Evolutionary conservation across 2,113 vertebrate genomes (phyloP).

Genomic region (Connochaetes taurinus): DNA sequence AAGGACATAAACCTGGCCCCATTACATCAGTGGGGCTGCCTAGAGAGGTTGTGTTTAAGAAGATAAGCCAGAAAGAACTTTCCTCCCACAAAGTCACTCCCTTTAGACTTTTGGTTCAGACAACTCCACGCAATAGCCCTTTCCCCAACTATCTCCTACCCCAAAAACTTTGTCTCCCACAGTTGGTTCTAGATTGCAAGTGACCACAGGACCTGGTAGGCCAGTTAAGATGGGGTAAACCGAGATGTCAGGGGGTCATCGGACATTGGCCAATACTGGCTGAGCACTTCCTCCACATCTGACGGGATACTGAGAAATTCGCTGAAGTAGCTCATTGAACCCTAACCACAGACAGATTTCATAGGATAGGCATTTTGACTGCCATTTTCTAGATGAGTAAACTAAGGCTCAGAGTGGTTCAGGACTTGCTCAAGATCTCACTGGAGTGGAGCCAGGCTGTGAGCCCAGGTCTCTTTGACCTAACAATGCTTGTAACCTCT

Average conservation of each 20-base stretch:
- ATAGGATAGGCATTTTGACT: not conserved
- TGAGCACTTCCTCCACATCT: not conserved
- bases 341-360: not conserved
- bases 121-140: not conserved
- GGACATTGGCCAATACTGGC: not conserved
- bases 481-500: accelerated
- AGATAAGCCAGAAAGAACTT: not conserved
- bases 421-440: not conserved
- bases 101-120: not conserved
- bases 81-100: not conserved
- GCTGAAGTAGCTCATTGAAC: not conserved
- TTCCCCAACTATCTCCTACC: not conserved
- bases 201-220: not conserved
- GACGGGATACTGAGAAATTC: not conserved
- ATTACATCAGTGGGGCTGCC: not conserved
- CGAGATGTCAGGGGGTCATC: not conserved
- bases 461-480: not conserved
- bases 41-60: not conserved
- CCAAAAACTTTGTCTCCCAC: not conserved
- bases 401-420: not conserved
- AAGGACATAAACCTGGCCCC: not conserved
- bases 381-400: not conserved
- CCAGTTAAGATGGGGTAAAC: not conserved
- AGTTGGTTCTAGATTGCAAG: not conserved
- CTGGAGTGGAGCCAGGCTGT: not conserved